Evolutionary conservation across 1,140 invertebrate genomes (phyloP).

Genomic region (Heliothis subflexa): DNA sequence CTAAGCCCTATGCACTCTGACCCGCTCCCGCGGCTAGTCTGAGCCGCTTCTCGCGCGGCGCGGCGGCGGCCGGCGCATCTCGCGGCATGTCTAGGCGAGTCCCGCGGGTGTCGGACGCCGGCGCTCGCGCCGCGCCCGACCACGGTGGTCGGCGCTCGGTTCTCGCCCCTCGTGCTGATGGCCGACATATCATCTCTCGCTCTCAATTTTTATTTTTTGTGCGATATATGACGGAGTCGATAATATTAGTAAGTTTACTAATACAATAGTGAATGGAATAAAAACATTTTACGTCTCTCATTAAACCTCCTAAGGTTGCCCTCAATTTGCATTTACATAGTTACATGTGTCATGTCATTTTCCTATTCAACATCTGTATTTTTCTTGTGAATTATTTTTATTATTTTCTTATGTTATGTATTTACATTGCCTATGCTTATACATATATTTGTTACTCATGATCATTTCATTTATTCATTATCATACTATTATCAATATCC

Average conservation of each 20-base stretch:
- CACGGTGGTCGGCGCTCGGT: slow-evolving; percentile 56
- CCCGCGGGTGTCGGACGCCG: slow-evolving; percentile 52
- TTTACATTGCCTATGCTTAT: slow-evolving; percentile 32
- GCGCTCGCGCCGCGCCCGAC: slow-evolving; percentile 60
- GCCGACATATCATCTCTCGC: slow-evolving; percentile 61
- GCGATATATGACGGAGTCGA: slow-evolving; percentile 64
- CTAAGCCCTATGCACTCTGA: slow-evolving; percentile 70
- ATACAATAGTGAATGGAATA: slow-evolving; percentile 46
- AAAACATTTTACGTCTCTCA: slow-evolving; percentile 47
- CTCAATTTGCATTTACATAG: slow-evolving; percentile 16
- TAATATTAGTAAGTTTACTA: slow-evolving; percentile 76
- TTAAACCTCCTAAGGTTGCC: slow-evolving; percentile 48
- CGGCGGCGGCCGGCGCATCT: slow-evolving; percentile 55
- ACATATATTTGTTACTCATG: slow-evolving; percentile 25
- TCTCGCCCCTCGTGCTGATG: slow-evolving; percentile 52
- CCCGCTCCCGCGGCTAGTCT: slow-evolving; percentile 76
- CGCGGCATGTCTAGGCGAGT: slow-evolving; percentile 47
- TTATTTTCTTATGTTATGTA: slow-evolving; percentile 20
- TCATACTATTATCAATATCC: slow-evolving; percentile 3
- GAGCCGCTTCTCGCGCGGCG: slow-evolving; percentile 76
- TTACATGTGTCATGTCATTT: slow-evolving; percentile 24
- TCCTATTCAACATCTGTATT: slow-evolving; percentile 20
- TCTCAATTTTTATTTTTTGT: slow-evolving; percentile 69
- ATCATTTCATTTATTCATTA: slow-evolving; percentile 27
- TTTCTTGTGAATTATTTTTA: not conserved